Base-by-base conservation (phyloP, 2,888 invertebrate species). In the Eupithecia tripunctaria region DNA sequence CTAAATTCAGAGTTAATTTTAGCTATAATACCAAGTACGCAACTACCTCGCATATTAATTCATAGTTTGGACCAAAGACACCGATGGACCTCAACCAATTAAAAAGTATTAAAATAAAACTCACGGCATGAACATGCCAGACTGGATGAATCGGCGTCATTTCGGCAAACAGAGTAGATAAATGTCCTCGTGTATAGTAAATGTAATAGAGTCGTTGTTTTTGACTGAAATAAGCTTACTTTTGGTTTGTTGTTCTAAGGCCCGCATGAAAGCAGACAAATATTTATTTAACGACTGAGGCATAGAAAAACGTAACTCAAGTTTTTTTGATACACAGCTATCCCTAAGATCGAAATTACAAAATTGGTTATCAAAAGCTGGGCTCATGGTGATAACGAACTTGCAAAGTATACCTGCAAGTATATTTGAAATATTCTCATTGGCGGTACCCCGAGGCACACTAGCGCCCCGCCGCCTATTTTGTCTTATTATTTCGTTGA, bases 71-170 rank as follows among this genome's bases (percentile, higher is more conserved):
- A 64, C 67, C 63, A 70, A 70, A 70, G 64, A 68, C 60, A 65
- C 65, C 25, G 43, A 70, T 75, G 67, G 72, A 36, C 74, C 67
- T 67, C 59, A 71, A 64, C 47, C 67, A 75, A 75, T 75, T 75
- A 75, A 67, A 72, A 72, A 67, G 65, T 56, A 72, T 72, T 72
- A 47, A 72, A 75, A 75, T 72, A 38, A 72, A 75, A 75, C 72
- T 68, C 68, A 75, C 72, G 67, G 41, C 72, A 64, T 68, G 60
- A 75, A 60, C 60, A 72, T 47, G 63, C 67, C 67, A 64, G 64
- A 47, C 41, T 70, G 72, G 70, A 72, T 70, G 72, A 72, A 70
- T 56, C 70, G 72, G 59, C 70, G 69, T 72, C 70, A 70, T 75
- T 72, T 75, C 38, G 72, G 64, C 12, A 56, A 67, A 63, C 43